Evolutionary conservation across 1,140 invertebrate species (phyloP), one percentile per base, ranked within the genome.

Genomic region (Eumaeus atala): DNA sequence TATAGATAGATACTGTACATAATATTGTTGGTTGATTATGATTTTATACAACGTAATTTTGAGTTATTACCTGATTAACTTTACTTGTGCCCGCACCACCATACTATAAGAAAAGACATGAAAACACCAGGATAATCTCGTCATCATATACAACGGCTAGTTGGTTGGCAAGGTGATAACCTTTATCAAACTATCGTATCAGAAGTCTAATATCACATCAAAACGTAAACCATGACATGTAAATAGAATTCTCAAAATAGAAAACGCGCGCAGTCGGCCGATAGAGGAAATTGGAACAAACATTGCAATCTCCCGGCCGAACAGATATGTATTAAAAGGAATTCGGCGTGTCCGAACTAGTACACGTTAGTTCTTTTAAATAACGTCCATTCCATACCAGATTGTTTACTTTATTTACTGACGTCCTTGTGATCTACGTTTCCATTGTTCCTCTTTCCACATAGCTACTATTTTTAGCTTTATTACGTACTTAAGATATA

Each of bases 221-320:
- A 66, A 66, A 56, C 61, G 63, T 59, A 59, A 66, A 55, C 52
- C 54, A 55, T 51, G 40, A 44, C 52, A 42, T 64, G 58, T 62
- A 61, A 67, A 70, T 64, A 61, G 56, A 61, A 70, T 70, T 66
- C 66, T 61, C 56, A 54, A 68, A 68, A 70, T 64, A 66, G 66
- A 70, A 69, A 61, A 61, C 66, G 70, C 59, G 60, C 64, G 64
- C 65, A 69, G 52, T 66, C 61, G 60, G 60, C 68, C 62, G 56
- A 56, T 63, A 59, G 59, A 73, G 74, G 73, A 76, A 81, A 81
- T 81, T 78, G 75, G 70, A 81, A 75, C 74, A 78, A 77, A 78
- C 74, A 81, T 70, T 69, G 69, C 70, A 70, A 74, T 75, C 68
- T 67, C 67, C 64, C 54, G 54, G 59, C 59, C 62, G 58, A 67